Conservation (phyloP, 2,888 invertebrate genomes). For the Sphaerolaimus hirsutus region DNA sequence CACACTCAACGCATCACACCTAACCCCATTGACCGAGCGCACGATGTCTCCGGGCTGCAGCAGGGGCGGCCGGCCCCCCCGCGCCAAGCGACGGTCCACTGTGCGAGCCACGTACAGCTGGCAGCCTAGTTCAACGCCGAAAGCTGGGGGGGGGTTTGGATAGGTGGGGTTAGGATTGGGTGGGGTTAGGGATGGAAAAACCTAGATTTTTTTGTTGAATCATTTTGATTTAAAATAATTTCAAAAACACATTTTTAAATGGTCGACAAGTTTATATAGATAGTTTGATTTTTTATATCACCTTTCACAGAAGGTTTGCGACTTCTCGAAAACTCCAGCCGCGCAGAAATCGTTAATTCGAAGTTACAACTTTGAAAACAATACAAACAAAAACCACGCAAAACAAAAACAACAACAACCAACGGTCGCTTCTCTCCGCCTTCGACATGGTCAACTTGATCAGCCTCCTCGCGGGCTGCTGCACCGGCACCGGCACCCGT, state of each 20-base stretch:
- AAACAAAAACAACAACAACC: slow-evolving; percentile 9
- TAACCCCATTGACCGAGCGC: slow-evolving; percentile 44
- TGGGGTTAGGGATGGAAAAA: slow-evolving; percentile 13
- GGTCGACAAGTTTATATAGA: too few species aligned
- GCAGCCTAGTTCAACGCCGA: slow-evolving; percentile 79
- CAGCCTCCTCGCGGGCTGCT: slow-evolving; percentile 35
- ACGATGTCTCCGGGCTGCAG: slow-evolving; percentile 71
- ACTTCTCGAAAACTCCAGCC: too few species aligned
- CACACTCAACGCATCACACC: too few species aligned
- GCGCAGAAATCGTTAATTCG: too few species aligned
- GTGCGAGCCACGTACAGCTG: slow-evolving; percentile 81
- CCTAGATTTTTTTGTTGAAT: slow-evolving; percentile 4
- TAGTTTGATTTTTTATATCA: too few species aligned
- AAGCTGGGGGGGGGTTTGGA: too few species aligned
- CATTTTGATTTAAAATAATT: too few species aligned
- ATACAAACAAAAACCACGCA: too few species aligned
- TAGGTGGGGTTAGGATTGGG: too few species aligned
- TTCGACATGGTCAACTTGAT: slow-evolving; percentile 65
- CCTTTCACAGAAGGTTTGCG: too few species aligned
- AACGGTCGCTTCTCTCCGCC: slow-evolving; percentile 79
- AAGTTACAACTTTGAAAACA: too few species aligned
- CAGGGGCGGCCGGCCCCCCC: slow-evolving; percentile 45
- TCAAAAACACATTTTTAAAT: too few species aligned
- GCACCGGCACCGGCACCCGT: slow-evolving; percentile 38
- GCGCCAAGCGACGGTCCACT: slow-evolving; percentile 45